Base-by-base conservation (phyloP, 2,797 vertebrate species). In the Anableps anableps region DNA sequence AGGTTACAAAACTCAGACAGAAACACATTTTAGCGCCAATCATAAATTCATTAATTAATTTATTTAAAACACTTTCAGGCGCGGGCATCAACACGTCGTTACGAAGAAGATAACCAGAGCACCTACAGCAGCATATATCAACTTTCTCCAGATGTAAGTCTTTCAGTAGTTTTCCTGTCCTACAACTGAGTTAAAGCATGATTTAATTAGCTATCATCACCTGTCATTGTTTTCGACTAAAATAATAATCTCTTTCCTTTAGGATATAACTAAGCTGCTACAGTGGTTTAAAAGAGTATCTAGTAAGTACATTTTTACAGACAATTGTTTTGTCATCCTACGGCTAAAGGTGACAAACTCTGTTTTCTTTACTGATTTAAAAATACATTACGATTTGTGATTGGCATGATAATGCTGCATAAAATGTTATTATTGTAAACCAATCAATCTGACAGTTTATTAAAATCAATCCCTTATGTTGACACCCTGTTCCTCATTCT, bases 281-380 rank as follows among this genome's bases (percentile, higher is more conserved):
- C 82, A 72, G 53, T 95, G 94, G 95, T 60, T 95, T 78, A 87
- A 76, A 83, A 86, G 60, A 48, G 75, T 89, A 41, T 91, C 83
- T 79, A 85, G 95, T 95, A 80, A 91, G 94, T 85, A 9, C 2
- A 70, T 10, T 13, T 16, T 0, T 75, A 0, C 31, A 21, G 45
- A 73, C 13, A 4, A 21, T 75, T 29, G 38, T 9, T 51, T 16
- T 38, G 29, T 76, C 0, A 17, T 55, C n/a, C 13, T 71, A 5
- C 7, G 51, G 1, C 45, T 41, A 58, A 10, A 50, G 14, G 6
- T 2, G 13, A n/a, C 0, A 38, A 31, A 36, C 5, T 77, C 60
- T 74, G 2, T 70, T 48, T 47, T 23, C 29, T 16, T 70, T 16
- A 60, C 14, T 7, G 41, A 70, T 43, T 43, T 70, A 26, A 70